Evolutionary conservation across 2,797 vertebrate genomes (phyloP).

Genomic region (Microctenopoma lineatum): DNA sequence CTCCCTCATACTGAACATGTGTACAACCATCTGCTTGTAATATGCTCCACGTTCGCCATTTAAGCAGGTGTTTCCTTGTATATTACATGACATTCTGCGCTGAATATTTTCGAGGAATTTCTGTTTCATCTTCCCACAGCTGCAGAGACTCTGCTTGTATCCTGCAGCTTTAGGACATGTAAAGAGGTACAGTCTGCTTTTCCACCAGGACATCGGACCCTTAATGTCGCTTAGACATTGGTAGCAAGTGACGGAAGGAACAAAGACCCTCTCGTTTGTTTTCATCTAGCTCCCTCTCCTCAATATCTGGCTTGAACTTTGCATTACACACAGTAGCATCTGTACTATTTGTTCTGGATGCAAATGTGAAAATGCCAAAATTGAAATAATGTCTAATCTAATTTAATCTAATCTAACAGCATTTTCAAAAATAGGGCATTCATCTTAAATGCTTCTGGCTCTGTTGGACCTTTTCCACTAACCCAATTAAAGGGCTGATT

Average conservation of each 20-base stretch:
- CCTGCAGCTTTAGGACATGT: neutral
- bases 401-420: too few relatives aligned
- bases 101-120: slow-evolving; percentile 16
- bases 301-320: neutral
- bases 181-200: neutral
- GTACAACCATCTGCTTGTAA: slow-evolving; percentile 48
- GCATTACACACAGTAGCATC: neutral
- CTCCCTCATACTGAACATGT: slow-evolving; percentile 35
- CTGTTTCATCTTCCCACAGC: slow-evolving; percentile 18
- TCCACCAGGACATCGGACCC: neutral
- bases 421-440: too few relatives aligned
- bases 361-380: neutral
- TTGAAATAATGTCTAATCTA: too few relatives aligned
- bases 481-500: too few relatives aligned
- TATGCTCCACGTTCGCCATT: slow-evolving; percentile 25
- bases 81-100: slow-evolving; percentile 12
- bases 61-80: slow-evolving; percentile 51
- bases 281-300: neutral
- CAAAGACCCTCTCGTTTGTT: slow-evolving; percentile 32
- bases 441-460: too few relatives aligned
- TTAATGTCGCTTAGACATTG: slow-evolving; percentile 23
- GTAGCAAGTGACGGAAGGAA: slow-evolving; percentile 2
- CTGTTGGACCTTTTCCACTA: too few relatives aligned
- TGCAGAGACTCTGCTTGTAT: neutral
- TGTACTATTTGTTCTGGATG: neutral